phyloP scores from a whole-genome alignment of 2,113 vertebrate species.

The Saimiri boliviensis region DNA sequence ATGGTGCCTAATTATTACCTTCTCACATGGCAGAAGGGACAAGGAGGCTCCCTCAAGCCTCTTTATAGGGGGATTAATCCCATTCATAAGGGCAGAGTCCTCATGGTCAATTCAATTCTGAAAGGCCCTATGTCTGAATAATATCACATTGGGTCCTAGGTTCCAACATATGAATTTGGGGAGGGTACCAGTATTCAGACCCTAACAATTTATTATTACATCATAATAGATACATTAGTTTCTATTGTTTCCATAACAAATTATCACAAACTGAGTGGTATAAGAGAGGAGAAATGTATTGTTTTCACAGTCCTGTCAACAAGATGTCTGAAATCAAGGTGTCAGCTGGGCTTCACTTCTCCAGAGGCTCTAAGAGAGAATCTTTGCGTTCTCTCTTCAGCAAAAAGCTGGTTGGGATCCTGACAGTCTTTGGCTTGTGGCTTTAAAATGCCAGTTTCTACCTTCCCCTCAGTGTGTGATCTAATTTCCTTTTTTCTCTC shows the following conservation, averaged over 20 bases:
- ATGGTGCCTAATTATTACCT: background rate
- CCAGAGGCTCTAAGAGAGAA: background rate
- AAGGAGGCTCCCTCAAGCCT: background rate
- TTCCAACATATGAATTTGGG: background rate
- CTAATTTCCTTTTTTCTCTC: background rate
- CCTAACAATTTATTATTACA: background rate
- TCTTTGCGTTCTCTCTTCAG: background rate
- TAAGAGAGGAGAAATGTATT: background rate
- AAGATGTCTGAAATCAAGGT: background rate
- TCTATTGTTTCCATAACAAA: background rate
- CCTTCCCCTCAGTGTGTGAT: background rate
- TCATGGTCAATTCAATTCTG: fast-evolving
- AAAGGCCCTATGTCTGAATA: background rate
- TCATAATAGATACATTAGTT: background rate
- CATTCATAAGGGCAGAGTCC: background rate
- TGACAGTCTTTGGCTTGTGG: background rate
- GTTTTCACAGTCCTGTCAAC: background rate
- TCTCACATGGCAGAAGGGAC: background rate
- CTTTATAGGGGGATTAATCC: background rate
- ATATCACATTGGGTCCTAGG: background rate
- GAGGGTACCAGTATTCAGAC: background rate
- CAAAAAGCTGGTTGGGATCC: too few relatives aligned
- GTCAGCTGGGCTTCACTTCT: background rate
- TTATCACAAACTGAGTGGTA: background rate
- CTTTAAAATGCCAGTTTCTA: background rate